phyloP scores from a whole-genome alignment of 1,140 invertebrate species.

The Pristionchus pacificus region DNA sequence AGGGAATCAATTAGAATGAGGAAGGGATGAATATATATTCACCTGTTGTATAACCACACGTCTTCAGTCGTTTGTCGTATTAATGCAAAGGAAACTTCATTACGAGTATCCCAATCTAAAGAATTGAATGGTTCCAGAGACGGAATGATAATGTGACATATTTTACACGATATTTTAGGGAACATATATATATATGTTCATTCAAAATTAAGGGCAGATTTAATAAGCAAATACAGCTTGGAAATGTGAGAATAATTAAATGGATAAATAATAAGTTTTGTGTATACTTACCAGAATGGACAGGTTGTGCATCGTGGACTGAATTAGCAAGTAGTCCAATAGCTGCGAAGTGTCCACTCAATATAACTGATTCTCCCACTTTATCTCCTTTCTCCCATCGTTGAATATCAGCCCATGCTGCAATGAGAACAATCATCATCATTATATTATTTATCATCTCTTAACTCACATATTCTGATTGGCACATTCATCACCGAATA shows the following conservation, averaged over 20 bases:
- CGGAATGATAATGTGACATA: no score
- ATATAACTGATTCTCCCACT: slow-evolving; percentile 50
- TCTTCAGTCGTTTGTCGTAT: slow-evolving; percentile 50
- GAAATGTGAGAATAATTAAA: no score
- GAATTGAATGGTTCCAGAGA: no score
- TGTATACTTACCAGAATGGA: slow-evolving; percentile 23
- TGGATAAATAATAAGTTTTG: background rate
- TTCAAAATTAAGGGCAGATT: no score
- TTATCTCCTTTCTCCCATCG: slow-evolving; percentile 51
- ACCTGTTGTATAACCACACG: slow-evolving; percentile 57
- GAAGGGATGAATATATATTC: background rate
- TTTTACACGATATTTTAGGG: no score
- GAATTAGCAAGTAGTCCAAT: slow-evolving; percentile 50
- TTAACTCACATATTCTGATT: no score
- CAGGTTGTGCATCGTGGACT: slow-evolving; percentile 49
- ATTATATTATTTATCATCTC: no score
- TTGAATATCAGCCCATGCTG: slow-evolving; percentile 51
- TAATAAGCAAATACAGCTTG: no score
- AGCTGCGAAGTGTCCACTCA: slow-evolving; percentile 54
- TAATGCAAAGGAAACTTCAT: slow-evolving; percentile 48
- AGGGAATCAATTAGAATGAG: background rate
- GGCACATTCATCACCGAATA: no score
- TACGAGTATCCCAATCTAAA: slow-evolving; percentile 51
- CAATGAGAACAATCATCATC: slow-evolving; percentile 31
- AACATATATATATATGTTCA: no score